Evolutionary conservation across 2,888 invertebrate species (phyloP).

Genomic region (Sinelater perroti): DNA sequence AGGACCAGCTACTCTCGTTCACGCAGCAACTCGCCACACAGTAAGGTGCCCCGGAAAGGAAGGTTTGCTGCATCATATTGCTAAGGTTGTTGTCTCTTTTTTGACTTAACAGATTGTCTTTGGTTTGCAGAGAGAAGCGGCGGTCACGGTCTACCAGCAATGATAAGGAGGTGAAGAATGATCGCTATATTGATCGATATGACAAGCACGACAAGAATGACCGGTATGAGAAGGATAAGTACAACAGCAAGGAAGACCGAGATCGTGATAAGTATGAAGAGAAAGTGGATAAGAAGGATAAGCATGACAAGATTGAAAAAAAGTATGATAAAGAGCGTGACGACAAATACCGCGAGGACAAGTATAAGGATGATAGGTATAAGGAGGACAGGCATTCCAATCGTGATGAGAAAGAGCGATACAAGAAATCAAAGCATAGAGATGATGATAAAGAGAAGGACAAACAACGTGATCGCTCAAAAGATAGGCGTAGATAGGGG

Average conservation of each 20-base stretch:
- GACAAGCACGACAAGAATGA: constrained; percentile 56
- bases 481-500: constrained; percentile 31
- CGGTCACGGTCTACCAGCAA: constrained; percentile 59
- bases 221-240: constrained; percentile 44
- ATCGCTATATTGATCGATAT: constrained; percentile 58
- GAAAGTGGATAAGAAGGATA: constrained; percentile 48
- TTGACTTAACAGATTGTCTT: constrained; percentile 1
- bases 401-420: constrained; percentile 44
- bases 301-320: constrained; percentile 49
- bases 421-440: constrained; percentile 51
- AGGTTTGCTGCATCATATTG: constrained; percentile 39
- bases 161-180: constrained; percentile 56
- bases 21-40: constrained; percentile 57
- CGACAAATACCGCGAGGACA: constrained; percentile 47
- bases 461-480: constrained; percentile 40
- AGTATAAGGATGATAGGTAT: constrained; percentile 51
- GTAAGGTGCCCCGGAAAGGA: constrained; percentile 52
- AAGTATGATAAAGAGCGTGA: constrained; percentile 52
- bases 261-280: constrained; percentile 50
- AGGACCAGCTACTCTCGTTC: constrained; percentile 57
- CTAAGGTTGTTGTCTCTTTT: not conserved
- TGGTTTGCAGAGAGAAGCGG: constrained; percentile 57
- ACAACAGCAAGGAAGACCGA: constrained; percentile 42
- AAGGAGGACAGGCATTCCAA: constrained; percentile 41
- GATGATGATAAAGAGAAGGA: constrained; percentile 48